Evolutionary conservation across 2,888 invertebrate species (phyloP).

Genomic region (Cosmopolites sordidus): DNA sequence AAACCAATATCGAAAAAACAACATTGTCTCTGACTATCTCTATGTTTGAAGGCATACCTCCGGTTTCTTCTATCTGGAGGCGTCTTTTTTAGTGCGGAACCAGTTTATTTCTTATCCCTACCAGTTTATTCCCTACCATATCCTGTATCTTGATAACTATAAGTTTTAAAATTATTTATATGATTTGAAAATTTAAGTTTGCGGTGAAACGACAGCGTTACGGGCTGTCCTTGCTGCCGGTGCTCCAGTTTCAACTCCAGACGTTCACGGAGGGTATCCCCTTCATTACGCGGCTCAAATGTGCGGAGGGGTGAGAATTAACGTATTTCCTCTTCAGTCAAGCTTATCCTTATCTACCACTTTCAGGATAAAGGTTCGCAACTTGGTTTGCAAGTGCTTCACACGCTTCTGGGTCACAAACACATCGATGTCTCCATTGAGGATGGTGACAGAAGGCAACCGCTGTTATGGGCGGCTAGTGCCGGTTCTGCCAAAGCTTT

Average conservation of each 20-base stretch:
- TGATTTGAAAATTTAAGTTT: no score
- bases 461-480: constrained; percentile 95
- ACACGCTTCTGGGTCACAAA: constrained; percentile 69
- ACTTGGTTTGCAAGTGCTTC: constrained; percentile 73
- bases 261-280: constrained; percentile 92
- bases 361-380: constrained; percentile 48
- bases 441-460: constrained; percentile 91
- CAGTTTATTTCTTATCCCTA: no score
- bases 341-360: not conserved
- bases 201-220: constrained; percentile 87
- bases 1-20: no score
- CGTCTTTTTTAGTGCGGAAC: no score
- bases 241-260: constrained; percentile 82
- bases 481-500: constrained; percentile 93
- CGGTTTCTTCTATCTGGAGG: no score
- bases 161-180: no score
- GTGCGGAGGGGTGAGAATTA: constrained; percentile 69
- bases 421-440: constrained; percentile 78
- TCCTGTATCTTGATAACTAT: no score
- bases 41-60: no score
- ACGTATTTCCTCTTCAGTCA: not conserved
- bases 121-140: no score
- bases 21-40: no score
- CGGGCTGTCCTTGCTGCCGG: constrained; percentile 80
- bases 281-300: constrained; percentile 97